These are phyloP conservation scores for Murina feae DNA, from an alignment of 2,113 vertebrate genomes.

Conservation along the genomic window DNA sequence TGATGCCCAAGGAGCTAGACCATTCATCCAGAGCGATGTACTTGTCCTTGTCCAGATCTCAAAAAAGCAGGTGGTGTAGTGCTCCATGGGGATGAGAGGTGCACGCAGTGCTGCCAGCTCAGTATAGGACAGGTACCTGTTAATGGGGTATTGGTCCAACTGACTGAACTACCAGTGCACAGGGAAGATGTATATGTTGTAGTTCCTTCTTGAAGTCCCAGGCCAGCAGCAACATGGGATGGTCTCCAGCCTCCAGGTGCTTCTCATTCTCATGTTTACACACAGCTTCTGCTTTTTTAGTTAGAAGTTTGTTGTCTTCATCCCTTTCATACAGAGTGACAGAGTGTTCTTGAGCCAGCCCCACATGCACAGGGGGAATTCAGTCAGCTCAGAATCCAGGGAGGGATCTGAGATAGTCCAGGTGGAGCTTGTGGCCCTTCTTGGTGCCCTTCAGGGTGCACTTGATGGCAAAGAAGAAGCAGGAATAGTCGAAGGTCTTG, in stretches of 20 bases:
- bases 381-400: constrained; percentile 90
- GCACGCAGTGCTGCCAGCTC: constrained; percentile 96
- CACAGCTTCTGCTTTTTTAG: constrained; percentile 97
- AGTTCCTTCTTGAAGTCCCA: constrained; percentile 98
- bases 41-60: constrained; percentile 93
- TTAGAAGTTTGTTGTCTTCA: constrained; percentile 95
- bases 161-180: constrained; percentile 99
- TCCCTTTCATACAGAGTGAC: constrained; percentile 94
- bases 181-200: constrained; percentile 99
- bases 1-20: constrained; percentile 96
- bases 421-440: constrained; percentile 98
- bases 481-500: constrained; percentile 96
- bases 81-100: constrained; percentile 98
- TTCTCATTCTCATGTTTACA: constrained; percentile 96
- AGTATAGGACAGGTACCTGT: constrained; percentile 97
- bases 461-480: constrained; percentile 98
- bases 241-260: constrained; percentile 92
- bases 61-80: constrained; percentile 99
- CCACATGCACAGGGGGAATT: constrained; percentile 98
- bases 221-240: constrained; percentile 94
- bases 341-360: constrained; percentile 99
- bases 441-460: constrained; percentile 98
- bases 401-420: constrained; percentile 98
- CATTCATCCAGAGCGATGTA: constrained; percentile 98
- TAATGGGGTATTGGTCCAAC: constrained; percentile 95